phyloP scores from a whole-genome alignment of 2,888 invertebrate genomes.

The Tanytarsus gracilentus region DNA sequence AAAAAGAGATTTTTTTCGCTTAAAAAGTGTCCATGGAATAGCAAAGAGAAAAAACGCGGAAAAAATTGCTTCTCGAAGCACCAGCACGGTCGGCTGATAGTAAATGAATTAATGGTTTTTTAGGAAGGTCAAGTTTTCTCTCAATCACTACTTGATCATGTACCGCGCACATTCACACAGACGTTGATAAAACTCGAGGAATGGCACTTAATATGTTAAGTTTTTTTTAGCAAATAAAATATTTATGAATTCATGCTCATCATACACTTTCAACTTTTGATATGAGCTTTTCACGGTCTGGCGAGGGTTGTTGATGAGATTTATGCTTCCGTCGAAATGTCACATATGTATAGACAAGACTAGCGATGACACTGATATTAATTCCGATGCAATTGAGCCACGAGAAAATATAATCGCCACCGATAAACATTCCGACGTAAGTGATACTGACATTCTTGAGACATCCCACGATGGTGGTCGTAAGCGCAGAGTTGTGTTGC shows the following conservation, averaged over 20 bases:
- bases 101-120: no score
- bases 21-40: no score
- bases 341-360: constrained; percentile 77
- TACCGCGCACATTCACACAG: no score
- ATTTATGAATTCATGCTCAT: not conserved
- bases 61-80: no score
- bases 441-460: constrained; percentile 96
- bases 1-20: no score
- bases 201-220: no score
- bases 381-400: constrained; percentile 91
- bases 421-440: constrained; percentile 95
- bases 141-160: no score
- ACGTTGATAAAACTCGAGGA: no score
- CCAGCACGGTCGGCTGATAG: no score
- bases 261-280: constrained; percentile 19
- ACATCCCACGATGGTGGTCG: constrained; percentile 97
- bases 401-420: constrained; percentile 94
- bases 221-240: not conserved
- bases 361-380: constrained; percentile 85
- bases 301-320: constrained; percentile 15
- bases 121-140: no score
- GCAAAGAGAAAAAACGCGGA: no score
- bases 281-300: constrained; percentile 5
- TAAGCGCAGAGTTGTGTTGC: constrained; percentile 92
- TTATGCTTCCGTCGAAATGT: constrained; percentile 51